Percentiles rank a stretch among this genome's conserved stretches.
phyloP scores from a whole-genome alignment of 2,113 vertebrate species.

The Alexandromys fortis region DNA sequence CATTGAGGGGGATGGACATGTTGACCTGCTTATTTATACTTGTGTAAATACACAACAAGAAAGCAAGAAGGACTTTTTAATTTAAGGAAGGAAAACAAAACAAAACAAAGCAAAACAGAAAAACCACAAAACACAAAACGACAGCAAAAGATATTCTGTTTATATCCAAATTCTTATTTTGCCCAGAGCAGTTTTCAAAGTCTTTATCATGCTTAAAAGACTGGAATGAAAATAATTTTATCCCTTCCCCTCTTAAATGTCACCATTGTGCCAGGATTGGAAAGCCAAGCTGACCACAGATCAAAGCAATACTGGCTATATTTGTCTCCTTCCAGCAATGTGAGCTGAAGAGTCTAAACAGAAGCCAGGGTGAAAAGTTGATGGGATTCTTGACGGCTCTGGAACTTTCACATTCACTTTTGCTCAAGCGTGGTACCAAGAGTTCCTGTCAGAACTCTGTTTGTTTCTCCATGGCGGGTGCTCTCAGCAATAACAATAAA shows the following conservation, averaged over 20 bases:
- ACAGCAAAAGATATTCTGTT: constrained; percentile 9
- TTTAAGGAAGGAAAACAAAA: background rate
- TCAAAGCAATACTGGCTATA: constrained; percentile 75
- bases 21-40: background rate
- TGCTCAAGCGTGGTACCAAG: constrained; percentile 27
- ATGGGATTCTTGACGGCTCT: constrained; percentile 46
- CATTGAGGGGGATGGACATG: background rate
- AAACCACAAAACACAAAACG: background rate
- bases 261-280: constrained; percentile 69
- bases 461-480: background rate
- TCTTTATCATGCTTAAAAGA: constrained; percentile 70
- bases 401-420: constrained; percentile 41
- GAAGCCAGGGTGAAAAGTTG: constrained; percentile 73
- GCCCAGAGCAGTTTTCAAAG: constrained; percentile 51
- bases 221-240: constrained; percentile 77
- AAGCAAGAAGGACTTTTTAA: background rate
- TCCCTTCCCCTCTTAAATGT: constrained; percentile 75
- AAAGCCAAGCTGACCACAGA: constrained; percentile 73
- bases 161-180: constrained; percentile 42
- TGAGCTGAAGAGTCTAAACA: constrained; percentile 68
- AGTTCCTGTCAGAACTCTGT: constrained; percentile 32
- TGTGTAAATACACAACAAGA: background rate
- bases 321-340: constrained; percentile 69
- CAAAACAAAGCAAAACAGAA: too few species aligned
- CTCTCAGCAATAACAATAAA: background rate